A percentile compares a stretch with the other conserved stretches of the same genome.
Conservation (phyloP, 64 coral and sea anemone genomes). For the Actinia tenebrosa region DNA sequence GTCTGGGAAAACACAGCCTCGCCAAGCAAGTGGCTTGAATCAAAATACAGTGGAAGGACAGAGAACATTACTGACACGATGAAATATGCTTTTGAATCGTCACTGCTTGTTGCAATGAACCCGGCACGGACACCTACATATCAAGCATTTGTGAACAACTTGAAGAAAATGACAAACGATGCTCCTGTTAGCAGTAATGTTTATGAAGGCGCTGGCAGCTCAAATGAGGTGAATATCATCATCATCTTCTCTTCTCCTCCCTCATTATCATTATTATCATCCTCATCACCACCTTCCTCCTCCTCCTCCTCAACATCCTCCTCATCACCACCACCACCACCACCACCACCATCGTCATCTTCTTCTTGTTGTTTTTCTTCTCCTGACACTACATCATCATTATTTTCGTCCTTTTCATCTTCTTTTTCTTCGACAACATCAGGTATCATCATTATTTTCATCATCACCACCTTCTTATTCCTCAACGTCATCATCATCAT, state of each 20-base stretch:
- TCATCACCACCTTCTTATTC: no score
- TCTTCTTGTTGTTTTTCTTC: no score
- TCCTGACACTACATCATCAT: no score
- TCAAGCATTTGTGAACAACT: conserved; percentile 24
- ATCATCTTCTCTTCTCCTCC: not conserved
- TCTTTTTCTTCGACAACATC: no score
- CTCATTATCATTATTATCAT: not conserved
- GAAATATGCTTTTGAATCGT: conserved; percentile 42
- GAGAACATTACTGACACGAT: not conserved
- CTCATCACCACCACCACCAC: no score
- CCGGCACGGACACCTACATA: conserved; percentile 37
- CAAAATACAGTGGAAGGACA: conserved; percentile 9
- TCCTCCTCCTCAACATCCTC: no score
- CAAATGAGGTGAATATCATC: not conserved
- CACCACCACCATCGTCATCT: no score
- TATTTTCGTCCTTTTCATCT: no score
- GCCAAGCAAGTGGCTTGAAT: conserved; percentile 30
- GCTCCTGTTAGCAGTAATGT: conserved; percentile 35
- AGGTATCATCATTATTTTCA: no score
- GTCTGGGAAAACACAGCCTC: conserved; percentile 8
- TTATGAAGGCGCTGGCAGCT: not conserved
- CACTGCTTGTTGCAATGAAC: conserved; percentile 53
- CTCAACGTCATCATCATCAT: no score
- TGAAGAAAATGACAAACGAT: conserved; percentile 43
- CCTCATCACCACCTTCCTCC: no score